Conservation (phyloP, 2,888 invertebrate species). For the Oxytorus armatus region DNA sequence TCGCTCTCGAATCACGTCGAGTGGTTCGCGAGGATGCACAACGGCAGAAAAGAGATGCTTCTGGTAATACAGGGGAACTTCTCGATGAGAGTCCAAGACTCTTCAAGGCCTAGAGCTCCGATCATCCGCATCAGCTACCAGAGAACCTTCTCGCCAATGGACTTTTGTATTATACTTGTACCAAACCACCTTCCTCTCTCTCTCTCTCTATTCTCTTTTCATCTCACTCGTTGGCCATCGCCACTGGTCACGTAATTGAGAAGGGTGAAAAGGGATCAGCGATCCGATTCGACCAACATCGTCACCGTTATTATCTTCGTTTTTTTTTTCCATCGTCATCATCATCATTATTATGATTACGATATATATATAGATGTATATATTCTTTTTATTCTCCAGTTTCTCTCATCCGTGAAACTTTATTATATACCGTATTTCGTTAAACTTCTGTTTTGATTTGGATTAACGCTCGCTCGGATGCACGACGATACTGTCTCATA, state of each 20-base stretch:
- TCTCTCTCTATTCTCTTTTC: constrained; percentile 3
- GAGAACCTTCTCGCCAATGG: constrained; percentile 42
- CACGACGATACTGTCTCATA: constrained; percentile 14
- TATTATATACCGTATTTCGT: constrained; percentile 20
- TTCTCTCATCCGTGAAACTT: constrained; percentile 32
- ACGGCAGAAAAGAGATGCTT: constrained; percentile 39
- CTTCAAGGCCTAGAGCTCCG: constrained; percentile 43
- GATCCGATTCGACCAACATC: constrained; percentile 40
- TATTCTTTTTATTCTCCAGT: background rate
- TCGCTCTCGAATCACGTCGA: constrained; percentile 50
- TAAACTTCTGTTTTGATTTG: constrained; percentile 46
- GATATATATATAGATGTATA: background rate
- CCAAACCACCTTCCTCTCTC: background rate
- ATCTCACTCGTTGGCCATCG: constrained; percentile 10
- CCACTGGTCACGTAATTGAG: constrained; percentile 62
- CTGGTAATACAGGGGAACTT: constrained; percentile 31
- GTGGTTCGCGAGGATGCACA: constrained; percentile 40
- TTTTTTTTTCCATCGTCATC: constrained; percentile 2
- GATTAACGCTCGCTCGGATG: constrained; percentile 23
- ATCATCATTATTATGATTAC: constrained; percentile 41
- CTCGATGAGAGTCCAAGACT: constrained; percentile 44
- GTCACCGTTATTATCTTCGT: constrained; percentile 45
- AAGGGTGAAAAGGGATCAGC: constrained; percentile 54
- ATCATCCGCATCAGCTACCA: constrained; percentile 57
- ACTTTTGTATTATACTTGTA: constrained; percentile 31